A percentile compares a stretch with the other conserved stretches of the same genome.
Evolutionary conservation across 2,113 vertebrate species (phyloP).

Genomic region (Xenus cinereus): DNA sequence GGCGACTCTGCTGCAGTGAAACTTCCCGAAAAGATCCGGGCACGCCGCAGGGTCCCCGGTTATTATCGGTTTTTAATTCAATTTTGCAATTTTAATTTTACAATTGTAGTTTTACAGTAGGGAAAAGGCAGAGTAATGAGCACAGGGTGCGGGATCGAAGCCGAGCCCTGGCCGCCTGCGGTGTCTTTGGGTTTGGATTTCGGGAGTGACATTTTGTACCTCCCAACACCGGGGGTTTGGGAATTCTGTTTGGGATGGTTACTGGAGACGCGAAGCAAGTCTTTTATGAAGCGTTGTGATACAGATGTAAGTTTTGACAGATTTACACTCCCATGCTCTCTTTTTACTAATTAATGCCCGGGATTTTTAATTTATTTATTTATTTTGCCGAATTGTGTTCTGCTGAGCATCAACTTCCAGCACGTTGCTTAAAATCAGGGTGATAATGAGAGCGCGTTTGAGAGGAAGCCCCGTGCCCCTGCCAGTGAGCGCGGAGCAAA

Average conservation of each 20-base stretch:
- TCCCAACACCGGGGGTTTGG: neutral
- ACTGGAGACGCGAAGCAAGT: neutral
- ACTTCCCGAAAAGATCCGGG: neutral
- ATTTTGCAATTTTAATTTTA: neutral
- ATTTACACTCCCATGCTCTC: neutral
- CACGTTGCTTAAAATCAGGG: neutral
- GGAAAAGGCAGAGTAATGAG: neutral
- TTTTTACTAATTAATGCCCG: neutral
- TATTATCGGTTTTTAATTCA: neutral
- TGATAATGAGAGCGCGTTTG: constrained; percentile 8
- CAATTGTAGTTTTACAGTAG: neutral
- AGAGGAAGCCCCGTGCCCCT: neutral
- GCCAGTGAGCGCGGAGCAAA: neutral
- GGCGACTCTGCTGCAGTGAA: neutral
- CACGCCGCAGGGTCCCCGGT: neutral
- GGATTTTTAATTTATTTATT: neutral
- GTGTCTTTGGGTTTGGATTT: neutral
- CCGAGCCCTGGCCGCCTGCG: neutral
- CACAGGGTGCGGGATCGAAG: neutral
- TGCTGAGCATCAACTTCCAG: neutral
- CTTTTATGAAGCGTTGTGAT: neutral
- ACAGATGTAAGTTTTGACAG: neutral
- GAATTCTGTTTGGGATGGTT: neutral
- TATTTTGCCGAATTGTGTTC: neutral
- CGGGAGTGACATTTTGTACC: neutral